Evolutionary conservation across 2,113 vertebrate genomes (phyloP).

Genomic region (Epinephelus cyanopodus): DNA sequence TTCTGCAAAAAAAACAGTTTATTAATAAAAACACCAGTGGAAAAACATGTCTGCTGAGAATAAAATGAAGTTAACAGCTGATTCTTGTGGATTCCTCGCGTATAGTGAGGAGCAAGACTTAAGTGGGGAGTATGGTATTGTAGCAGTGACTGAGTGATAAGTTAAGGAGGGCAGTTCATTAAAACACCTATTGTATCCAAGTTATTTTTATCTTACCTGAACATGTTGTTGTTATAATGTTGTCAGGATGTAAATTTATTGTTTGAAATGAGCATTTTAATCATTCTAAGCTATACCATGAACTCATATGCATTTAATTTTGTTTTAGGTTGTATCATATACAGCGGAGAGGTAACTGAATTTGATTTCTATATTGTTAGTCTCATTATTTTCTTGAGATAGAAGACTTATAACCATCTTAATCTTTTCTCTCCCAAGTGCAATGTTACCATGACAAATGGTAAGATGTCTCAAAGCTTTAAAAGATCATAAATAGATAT

Average conservation of each 20-base stretch:
- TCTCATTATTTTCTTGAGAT: background rate
- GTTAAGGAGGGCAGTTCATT: too few relatives aligned
- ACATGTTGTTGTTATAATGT: too few relatives aligned
- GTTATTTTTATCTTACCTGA: background rate
- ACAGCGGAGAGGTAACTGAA: conserved; percentile 72
- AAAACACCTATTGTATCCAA: too few relatives aligned
- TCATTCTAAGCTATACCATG: background rate
- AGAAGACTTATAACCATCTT: background rate
- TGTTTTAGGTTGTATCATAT: conserved; percentile 74
- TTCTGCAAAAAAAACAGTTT: too few relatives aligned
- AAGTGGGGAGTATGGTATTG: too few relatives aligned
- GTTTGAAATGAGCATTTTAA: background rate
- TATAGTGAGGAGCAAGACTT: too few relatives aligned
- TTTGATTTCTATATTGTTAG: background rate
- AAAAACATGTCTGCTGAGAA: too few relatives aligned
- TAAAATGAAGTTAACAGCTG: too few relatives aligned
- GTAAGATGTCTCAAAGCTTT: conserved; percentile 55
- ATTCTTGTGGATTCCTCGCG: too few relatives aligned
- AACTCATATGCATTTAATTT: conserved; percentile 17
- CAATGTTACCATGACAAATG: conserved; percentile 56
- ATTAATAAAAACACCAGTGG: too few relatives aligned
- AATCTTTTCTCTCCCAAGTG: conserved; percentile 68
- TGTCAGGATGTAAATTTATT: background rate
- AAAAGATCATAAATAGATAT: background rate
- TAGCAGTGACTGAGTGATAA: too few relatives aligned